Base-by-base conservation (phyloP, 2,888 invertebrate genomes). In the Ecdyonurus torrentis region DNA sequence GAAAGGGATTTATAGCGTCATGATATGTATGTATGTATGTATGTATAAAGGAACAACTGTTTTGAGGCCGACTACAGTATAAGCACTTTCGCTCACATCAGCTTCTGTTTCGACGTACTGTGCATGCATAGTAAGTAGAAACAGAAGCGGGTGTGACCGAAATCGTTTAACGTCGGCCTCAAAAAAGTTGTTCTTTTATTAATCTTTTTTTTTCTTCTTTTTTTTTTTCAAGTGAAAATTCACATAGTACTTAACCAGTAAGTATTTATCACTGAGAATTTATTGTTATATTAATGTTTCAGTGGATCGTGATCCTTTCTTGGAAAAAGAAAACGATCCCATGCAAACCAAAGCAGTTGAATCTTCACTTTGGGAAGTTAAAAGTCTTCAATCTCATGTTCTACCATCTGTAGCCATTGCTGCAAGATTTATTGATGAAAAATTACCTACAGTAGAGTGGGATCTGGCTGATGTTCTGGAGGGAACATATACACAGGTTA, bases 351-450 rank as follows among this genome's bases (percentile, higher is more conserved):
- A 84, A 68, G 98, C 97, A 0, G 77, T 91, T 2, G 84, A 89
- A 66, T 94, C 95, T 71, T 91, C 90, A 60, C 79, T 98, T 63
- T 98, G 97, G 97, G 97, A 98, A 79, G 80, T 94, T 65, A 81
- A 84, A 68, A 83, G 87, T 15, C 77, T 95, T 66, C 86, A 89
- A 71, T 78, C 80, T 66, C 91, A 91, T 72, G 80, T 81, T 15
- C 71, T 86, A 68, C 89, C 91, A 2, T 80, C 80, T 65, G 84
- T 92, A 7, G 81, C 86, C 20, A 79, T 79, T 59, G 85, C 87
- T 0, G 91, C 92, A 0, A 78, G 80, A 67, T 86, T 87, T 67
- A 84, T 91, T 61, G 80, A 82, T 61, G 79, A 81, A 61, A 81
- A 83, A 1, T 71, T 89, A 55, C 86, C 87, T 0, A 77, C 79